These are phyloP conservation scores for Manis crassicaudata DNA, from an alignment of 2,797 vertebrate species.

Conservation along the genomic window DNA sequence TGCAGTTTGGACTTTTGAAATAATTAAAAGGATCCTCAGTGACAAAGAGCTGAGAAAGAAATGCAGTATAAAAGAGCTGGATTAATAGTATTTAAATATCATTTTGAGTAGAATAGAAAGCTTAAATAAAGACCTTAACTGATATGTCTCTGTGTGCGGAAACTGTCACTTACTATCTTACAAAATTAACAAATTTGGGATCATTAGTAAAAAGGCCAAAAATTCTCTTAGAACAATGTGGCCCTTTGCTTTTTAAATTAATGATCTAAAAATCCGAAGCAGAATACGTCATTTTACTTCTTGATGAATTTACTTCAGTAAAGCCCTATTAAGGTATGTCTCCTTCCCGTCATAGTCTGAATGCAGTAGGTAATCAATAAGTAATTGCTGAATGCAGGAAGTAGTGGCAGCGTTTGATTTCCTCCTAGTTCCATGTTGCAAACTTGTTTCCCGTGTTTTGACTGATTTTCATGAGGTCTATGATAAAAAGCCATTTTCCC, in stretches of 20 bases:
- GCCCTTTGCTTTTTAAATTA: slow-evolving; percentile 9
- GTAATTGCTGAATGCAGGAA: neutral
- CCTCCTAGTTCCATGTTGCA: neutral
- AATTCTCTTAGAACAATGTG: neutral
- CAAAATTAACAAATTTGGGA: slow-evolving; percentile 1
- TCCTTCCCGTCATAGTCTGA: neutral
- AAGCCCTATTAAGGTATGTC: neutral
- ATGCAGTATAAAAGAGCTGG: neutral
- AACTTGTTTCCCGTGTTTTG: neutral
- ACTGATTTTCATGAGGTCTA: neutral
- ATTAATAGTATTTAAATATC: neutral
- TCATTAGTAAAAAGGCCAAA: neutral
- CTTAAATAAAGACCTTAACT: neutral
- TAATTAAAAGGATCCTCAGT: neutral
- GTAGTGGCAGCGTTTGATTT: neutral
- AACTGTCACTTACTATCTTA: neutral
- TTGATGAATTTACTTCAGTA: neutral
- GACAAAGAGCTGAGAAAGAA: slow-evolving; percentile 41
- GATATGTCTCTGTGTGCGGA: neutral
- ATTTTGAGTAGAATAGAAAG: neutral
- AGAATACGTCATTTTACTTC: slow-evolving; percentile 26
- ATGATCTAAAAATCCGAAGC: neutral
- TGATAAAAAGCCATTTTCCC: neutral
- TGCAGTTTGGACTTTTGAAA: neutral
- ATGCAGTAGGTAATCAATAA: neutral